These are phyloP conservation scores for Drosophila suboccidentalis DNA, from an alignment of 2,888 invertebrate genomes.

Conservation along the genomic window DNA sequence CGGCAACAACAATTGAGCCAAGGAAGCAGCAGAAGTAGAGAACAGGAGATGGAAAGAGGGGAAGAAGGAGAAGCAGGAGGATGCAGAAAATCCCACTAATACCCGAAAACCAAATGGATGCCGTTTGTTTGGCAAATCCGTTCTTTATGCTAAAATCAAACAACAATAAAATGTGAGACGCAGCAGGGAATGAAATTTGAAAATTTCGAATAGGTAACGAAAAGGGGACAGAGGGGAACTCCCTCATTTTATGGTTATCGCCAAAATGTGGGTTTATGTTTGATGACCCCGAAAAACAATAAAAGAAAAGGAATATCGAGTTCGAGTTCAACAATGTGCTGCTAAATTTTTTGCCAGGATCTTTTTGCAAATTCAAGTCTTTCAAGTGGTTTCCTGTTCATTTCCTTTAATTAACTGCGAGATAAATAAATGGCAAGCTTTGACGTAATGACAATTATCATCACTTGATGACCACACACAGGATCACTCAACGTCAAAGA, in stretches of 20 bases:
- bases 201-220: slow-evolving; percentile 19
- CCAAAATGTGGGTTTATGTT: slow-evolving; percentile 65
- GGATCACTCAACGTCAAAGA: slow-evolving; percentile 48
- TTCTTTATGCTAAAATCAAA: slow-evolving; percentile 76
- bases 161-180: slow-evolving; percentile 70
- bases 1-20: slow-evolving; percentile 30
- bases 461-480: slow-evolving; percentile 49
- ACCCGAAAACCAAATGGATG: slow-evolving; percentile 70
- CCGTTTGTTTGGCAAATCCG: slow-evolving; percentile 75
- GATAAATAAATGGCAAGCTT: slow-evolving; percentile 45
- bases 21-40: background rate
- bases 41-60: background rate
- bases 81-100: slow-evolving; percentile 75
- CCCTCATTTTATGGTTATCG: slow-evolving; percentile 65
- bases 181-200: slow-evolving; percentile 63
- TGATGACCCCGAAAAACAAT: slow-evolving; percentile 39
- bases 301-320: slow-evolving; percentile 14
- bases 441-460: slow-evolving; percentile 60
- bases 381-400: slow-evolving; percentile 27
- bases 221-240: background rate
- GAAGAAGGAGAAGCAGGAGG: slow-evolving; percentile 10
- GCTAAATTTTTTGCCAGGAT: background rate
- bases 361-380: background rate
- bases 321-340: slow-evolving; percentile 1
- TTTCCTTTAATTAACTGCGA: slow-evolving; percentile 56